Conservation (phyloP, 2,888 invertebrate genomes). For the Allygus modestus region DNA sequence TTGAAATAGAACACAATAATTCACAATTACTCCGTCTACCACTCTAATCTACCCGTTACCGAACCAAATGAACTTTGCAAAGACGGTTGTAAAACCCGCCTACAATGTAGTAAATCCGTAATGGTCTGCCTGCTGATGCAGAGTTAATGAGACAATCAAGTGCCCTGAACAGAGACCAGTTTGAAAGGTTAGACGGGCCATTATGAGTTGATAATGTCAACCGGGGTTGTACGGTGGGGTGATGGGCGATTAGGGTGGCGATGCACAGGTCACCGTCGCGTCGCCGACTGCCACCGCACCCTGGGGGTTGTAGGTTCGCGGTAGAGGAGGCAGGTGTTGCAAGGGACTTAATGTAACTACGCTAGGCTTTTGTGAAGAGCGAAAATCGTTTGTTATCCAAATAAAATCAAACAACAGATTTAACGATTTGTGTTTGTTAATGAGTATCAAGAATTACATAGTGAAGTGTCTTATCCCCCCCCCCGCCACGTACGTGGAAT, state of each 20-base stretch:
- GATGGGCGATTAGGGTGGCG: constrained; percentile 6
- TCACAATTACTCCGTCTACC: too few relatives aligned
- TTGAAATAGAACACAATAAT: too few relatives aligned
- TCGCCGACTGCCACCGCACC: too few relatives aligned
- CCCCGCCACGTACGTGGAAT: too few relatives aligned
- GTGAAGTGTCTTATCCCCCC: too few relatives aligned
- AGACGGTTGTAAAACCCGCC: background rate
- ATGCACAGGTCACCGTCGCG: background rate
- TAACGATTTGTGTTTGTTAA: too few relatives aligned
- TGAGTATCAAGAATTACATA: too few relatives aligned
- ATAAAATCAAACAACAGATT: too few relatives aligned
- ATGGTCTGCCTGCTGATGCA: constrained; percentile 18
- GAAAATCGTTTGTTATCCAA: too few relatives aligned
- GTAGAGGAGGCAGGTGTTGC: too few relatives aligned
- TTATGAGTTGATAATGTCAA: constrained; percentile 54
- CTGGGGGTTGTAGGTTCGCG: background rate
- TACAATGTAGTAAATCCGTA: constrained; percentile 5
- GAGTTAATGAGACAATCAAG: constrained; percentile 46
- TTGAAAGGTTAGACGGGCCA: constrained; percentile 40
- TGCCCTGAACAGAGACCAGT: constrained; percentile 32
- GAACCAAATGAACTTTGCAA: constrained; percentile 11
- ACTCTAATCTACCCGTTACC: background rate
- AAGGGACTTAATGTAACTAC: too few relatives aligned
- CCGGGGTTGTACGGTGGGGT: background rate
- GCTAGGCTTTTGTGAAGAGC: too few relatives aligned